Conservation (phyloP, 2,888 invertebrate species). For the Laspeyria flexula region DNA sequence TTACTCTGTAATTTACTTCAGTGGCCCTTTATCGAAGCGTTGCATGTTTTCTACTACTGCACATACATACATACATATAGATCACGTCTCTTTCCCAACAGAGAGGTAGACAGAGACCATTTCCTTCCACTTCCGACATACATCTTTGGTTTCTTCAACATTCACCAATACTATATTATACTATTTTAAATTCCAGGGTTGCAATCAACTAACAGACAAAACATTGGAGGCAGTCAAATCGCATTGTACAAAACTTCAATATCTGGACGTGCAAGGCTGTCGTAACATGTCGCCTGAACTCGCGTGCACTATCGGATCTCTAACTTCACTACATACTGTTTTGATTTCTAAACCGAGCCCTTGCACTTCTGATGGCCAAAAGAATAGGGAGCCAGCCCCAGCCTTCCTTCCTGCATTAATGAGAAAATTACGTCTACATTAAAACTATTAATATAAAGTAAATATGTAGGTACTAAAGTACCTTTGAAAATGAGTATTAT, state of each 20-base stretch:
- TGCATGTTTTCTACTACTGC: no score
- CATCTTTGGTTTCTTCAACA: no score
- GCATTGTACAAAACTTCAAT: conserved; percentile 82
- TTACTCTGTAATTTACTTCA: no score
- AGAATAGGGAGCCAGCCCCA: conserved; percentile 68
- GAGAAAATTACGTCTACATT: conserved; percentile 70
- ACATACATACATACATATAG: no score
- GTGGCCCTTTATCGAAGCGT: no score
- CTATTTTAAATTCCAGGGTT: conserved; percentile 76
- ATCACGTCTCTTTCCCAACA: no score
- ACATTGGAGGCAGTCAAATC: conserved; percentile 80
- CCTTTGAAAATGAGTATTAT: no score
- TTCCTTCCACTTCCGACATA: no score
- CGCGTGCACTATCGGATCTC: conserved; percentile 69
- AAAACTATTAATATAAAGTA: no score
- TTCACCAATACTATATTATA: no score
- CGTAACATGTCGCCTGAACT: conserved; percentile 78
- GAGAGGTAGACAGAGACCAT: no score
- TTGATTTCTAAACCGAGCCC: conserved; percentile 80
- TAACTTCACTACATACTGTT: conserved; percentile 77
- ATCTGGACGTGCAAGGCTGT: conserved; percentile 86
- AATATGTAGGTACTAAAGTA: no score
- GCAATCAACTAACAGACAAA: conserved; percentile 86
- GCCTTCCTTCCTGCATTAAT: conserved; percentile 74
- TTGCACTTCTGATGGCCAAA: conserved; percentile 72